Evolutionary conservation across 1,140 invertebrate genomes (phyloP), one percentile per base, ranked within the genome.

Genomic region (Cydia splendana): DNA sequence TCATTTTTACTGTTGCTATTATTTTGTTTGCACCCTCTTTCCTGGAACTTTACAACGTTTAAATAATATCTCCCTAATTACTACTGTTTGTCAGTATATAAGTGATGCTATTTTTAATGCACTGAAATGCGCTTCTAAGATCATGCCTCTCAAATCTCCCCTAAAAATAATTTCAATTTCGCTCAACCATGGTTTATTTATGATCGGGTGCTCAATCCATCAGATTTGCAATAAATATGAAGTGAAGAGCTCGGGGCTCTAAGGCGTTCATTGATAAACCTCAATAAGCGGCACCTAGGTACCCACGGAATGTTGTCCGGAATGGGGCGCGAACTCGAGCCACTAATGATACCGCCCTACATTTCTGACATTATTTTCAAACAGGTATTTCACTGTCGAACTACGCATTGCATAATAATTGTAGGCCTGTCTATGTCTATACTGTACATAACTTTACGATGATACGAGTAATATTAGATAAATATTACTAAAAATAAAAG

Each of bases 291-390:
- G 18, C 57, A 6, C 5, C 51, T 6, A 45, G 6, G 42, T 45
- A 62, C 57, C 10, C 57, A n/a, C 6, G 57, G 57, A 62, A 62
- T 62, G 57, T 62, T 62, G 57, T 62, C 57, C 18, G 57, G 57
- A 62, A 62, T 62, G 57, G 20, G 57, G 57, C 57, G 57, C 57
- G n/a, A 62, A 24, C 57, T 24, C 57, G 57, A 62, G 20, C 7
- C 57, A 18, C 57, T 62, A 62, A 62, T 62, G 57, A 62, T 24
- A 62, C 57, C 20, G 57, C 18, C 57, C 57, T 62, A 62, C 57
- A 18, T 62, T 62, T 24, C 57, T 24, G 57, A 24, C 57, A 62
- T 62, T 62, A 20, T 62, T 62, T 24, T 24, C 57, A 62, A 62
- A 62, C 57, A 62, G 57, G 57, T 62, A 62, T 62, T 24, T 10